Evolutionary conservation across 2,888 invertebrate species (phyloP), one percentile per base, ranked within the genome.

Genomic region (Slavum lentiscoides): DNA sequence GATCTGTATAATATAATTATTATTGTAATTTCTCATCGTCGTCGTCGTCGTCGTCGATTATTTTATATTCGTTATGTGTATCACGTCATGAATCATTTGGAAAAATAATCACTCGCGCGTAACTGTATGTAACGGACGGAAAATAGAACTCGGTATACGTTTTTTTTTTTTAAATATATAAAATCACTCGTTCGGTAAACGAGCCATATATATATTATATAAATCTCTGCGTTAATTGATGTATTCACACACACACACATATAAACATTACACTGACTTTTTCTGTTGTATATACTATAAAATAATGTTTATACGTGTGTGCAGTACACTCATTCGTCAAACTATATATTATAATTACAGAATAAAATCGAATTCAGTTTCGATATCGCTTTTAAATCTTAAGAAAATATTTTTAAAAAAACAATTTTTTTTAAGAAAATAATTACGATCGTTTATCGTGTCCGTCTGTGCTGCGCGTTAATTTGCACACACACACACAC

Each of bases 1-100:
- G 37, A 64, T 64, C 21, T 64, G 64, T 67, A 49, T 64, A 53
- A 64, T 64, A 49, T 53, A 53, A 64, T 64, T 64, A 74, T 64
- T 21, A 37, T 64, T 62, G 49, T 43, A 9, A 43, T 43, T 9
- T 43, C 43, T 43, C 43, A 9, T 43, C 43, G 43, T 49, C 49
- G 49, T 13, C 23, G 43, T 43, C 43, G 43, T 49, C 49, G 49
- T 13, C 23, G 43, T 61, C 23, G 59, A 43, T 73, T 61, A 58
- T 49, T 61, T 73, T 61, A 59, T 58, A 58, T 19, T n/a, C 23
- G 17, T 43, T 43, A 9, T 43, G 49, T 19, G 23, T 58, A 15
- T 37, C 30, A 30, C 30, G 61, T 61, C 19, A 61, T 61, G 43
- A 73, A 73, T 73, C 23, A 73, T 61, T 61, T 49, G 11, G 1